These are phyloP conservation scores for Drosophila parthenogenetica DNA, from an alignment of 2,888 invertebrate genomes.

Conservation along the genomic window DNA sequence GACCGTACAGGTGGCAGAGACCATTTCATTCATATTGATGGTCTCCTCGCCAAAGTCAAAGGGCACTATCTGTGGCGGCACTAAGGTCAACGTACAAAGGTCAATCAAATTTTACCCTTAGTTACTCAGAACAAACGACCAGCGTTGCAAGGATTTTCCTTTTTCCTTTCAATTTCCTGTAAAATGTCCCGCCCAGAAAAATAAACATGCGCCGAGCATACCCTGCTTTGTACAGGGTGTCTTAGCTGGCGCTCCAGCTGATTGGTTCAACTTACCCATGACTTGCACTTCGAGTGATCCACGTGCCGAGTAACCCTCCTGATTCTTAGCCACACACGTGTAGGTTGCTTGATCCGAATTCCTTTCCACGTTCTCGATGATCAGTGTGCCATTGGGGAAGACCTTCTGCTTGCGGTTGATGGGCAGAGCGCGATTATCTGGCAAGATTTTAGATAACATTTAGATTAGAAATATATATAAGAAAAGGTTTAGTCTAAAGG, in stretches of 20 bases:
- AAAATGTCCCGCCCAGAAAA: constrained; percentile 57
- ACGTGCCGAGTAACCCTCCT: constrained; percentile 94
- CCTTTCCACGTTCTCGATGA: constrained; percentile 96
- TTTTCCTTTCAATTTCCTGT: constrained; percentile 26
- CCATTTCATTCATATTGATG: constrained; percentile 91
- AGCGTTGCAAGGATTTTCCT: constrained; percentile 56
- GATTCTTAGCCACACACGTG: constrained; percentile 96
- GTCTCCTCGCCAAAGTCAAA: constrained; percentile 91
- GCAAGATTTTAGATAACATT: not conserved
- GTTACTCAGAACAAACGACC: constrained; percentile 45
- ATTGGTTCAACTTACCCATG: constrained; percentile 92
- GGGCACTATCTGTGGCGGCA: constrained; percentile 91
- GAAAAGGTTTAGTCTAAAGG: no score
- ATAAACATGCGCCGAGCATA: constrained; percentile 34
- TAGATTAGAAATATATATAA: not conserved
- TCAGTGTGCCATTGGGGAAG: constrained; percentile 96
- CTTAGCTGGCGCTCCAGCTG: constrained; percentile 21
- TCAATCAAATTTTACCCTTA: constrained; percentile 3
- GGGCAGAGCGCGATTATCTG: constrained; percentile 93
- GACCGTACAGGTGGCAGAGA: constrained; percentile 90
- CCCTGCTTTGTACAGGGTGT: not conserved
- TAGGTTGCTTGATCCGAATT: constrained; percentile 97
- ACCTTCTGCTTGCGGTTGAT: constrained; percentile 98
- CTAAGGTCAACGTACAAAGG: constrained; percentile 83
- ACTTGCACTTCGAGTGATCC: constrained; percentile 97